Conservation (phyloP, 2,113 vertebrate genomes). For the Bucco capensis region DNA sequence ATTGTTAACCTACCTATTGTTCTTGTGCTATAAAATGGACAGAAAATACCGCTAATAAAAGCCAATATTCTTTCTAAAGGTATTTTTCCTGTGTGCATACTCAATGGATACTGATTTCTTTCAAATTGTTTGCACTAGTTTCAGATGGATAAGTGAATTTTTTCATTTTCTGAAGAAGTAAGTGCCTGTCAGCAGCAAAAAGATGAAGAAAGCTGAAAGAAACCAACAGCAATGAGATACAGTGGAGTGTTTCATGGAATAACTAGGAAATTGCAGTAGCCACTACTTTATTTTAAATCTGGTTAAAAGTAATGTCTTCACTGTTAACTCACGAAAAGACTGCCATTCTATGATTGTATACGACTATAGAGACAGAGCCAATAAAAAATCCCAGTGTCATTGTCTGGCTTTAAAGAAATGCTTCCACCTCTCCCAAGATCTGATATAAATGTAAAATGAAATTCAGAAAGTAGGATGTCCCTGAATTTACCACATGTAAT, state of each 20-base stretch:
- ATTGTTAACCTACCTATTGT: background rate
- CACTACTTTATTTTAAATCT: background rate
- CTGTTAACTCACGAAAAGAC: background rate
- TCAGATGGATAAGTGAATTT: background rate
- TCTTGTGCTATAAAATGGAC: accelerated
- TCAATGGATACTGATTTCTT: background rate
- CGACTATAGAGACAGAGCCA: background rate
- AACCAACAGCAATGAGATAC: background rate
- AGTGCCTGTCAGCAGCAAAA: background rate
- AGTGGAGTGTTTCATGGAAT: background rate
- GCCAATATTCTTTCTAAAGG: background rate
- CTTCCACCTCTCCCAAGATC: background rate
- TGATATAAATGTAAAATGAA: background rate
- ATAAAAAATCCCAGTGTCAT: background rate
- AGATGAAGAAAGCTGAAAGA: background rate
- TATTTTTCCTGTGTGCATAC: background rate
- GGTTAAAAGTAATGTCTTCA: background rate
- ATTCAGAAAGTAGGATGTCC: background rate
- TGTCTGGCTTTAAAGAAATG: background rate
- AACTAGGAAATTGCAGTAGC: background rate
- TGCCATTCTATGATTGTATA: background rate
- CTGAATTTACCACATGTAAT: background rate
- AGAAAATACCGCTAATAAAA: background rate
- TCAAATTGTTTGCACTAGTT: background rate
- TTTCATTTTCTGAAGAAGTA: background rate